Conservation (phyloP, 1,140 invertebrate genomes). For the Panagrolaimus sp. region DNA sequence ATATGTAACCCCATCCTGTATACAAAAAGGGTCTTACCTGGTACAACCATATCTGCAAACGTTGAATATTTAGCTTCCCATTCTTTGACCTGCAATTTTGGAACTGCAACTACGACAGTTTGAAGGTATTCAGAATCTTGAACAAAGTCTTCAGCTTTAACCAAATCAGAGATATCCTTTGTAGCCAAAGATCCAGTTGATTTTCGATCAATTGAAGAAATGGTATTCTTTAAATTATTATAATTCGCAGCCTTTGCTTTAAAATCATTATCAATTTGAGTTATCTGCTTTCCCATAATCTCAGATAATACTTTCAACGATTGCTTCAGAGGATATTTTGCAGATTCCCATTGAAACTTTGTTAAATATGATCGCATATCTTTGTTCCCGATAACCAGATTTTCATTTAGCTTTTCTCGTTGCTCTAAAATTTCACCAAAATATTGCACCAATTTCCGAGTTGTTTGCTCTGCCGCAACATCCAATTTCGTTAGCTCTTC, state of each 20-base stretch:
- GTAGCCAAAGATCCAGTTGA: slow-evolving; percentile 92
- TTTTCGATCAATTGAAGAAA: slow-evolving; percentile 95
- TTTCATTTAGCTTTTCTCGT: slow-evolving; percentile 88
- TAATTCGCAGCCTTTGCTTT: slow-evolving; percentile 90
- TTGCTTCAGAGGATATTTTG: slow-evolving; percentile 98
- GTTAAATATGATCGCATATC: slow-evolving; percentile 88
- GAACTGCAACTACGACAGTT: slow-evolving; percentile 91
- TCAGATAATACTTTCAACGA: slow-evolving; percentile 90
- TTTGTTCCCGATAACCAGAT: slow-evolving; percentile 73
- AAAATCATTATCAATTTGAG: slow-evolving; percentile 94
- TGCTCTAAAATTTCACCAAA: slow-evolving; percentile 84
- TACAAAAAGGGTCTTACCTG: slow-evolving; percentile 60
- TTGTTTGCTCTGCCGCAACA: slow-evolving; percentile 75
- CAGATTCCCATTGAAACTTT: slow-evolving; percentile 97
- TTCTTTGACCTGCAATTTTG: slow-evolving; percentile 81
- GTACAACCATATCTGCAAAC: slow-evolving; percentile 92
- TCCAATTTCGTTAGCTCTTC: slow-evolving; percentile 97
- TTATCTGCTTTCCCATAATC: slow-evolving; percentile 96
- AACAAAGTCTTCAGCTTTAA: slow-evolving; percentile 97
- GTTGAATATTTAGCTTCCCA: slow-evolving; percentile 90
- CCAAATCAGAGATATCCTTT: slow-evolving; percentile 86
- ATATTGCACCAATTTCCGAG: slow-evolving; percentile 75
- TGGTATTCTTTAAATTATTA: slow-evolving; percentile 89
- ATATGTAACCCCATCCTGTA: too few relatives aligned
- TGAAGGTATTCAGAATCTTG: slow-evolving; percentile 94